phyloP scores from a whole-genome alignment of 2,797 vertebrate genomes.

The Semaprochilodus insignis region DNA sequence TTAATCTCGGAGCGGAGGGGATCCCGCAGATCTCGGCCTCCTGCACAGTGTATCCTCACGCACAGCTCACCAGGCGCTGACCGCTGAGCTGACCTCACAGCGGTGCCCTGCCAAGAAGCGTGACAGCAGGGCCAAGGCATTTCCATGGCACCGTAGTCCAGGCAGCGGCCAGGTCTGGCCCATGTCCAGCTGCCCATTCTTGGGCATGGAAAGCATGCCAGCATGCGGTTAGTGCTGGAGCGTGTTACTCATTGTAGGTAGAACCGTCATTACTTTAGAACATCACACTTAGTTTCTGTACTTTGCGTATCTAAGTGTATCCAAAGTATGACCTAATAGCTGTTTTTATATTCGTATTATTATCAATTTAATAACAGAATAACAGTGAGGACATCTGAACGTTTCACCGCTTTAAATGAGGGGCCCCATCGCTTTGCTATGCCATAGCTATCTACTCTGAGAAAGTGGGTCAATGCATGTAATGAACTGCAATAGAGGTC shows the following conservation, averaged over 20 bases:
- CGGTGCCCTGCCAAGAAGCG: neutral
- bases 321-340: too few species aligned
- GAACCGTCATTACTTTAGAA: neutral
- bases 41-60: neutral
- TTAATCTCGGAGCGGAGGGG: conserved; percentile 70
- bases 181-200: neutral
- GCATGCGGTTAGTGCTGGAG: neutral
- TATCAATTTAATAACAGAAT: too few species aligned
- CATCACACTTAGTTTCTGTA: too few species aligned
- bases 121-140: neutral
- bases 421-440: neutral
- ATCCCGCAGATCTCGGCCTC: conserved; percentile 57
- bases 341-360: too few species aligned
- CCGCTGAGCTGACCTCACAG: neutral
- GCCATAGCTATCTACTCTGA: neutral
- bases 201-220: conserved; percentile 10
- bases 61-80: conserved; percentile 3
- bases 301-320: too few species aligned
- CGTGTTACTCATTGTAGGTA: neutral
- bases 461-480: neutral
- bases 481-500: neutral
- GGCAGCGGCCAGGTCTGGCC: neutral
- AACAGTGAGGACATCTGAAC: too few species aligned
- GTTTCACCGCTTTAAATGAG: neutral
- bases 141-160: neutral